These are phyloP conservation scores for Eptesicus fuscus DNA, from an alignment of 2,113 vertebrate genomes.

Conservation along the genomic window DNA sequence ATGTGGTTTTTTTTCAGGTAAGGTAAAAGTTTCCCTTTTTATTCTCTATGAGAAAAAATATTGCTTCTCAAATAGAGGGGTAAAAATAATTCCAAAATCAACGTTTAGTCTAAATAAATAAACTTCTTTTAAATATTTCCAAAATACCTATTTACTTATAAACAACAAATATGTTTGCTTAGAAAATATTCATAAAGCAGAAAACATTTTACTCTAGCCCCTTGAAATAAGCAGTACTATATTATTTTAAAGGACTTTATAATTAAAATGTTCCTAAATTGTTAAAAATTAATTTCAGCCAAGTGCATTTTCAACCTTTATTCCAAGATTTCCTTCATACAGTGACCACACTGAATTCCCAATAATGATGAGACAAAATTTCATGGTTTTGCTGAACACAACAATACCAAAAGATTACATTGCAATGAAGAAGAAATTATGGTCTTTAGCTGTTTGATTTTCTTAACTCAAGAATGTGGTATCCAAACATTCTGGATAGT, in stretches of 20 bases:
- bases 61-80: background rate
- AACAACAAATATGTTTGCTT: slow-evolving; percentile 9
- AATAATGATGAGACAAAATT: background rate
- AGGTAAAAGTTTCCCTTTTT: background rate
- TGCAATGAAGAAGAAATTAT: background rate
- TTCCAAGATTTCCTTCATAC: background rate
- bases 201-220: background rate
- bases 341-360: background rate
- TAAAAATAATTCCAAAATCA: slow-evolving; percentile 29
- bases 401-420: background rate
- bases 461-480: background rate
- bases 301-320: background rate
- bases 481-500: background rate
- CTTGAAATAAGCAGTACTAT: background rate
- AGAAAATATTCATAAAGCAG: background rate
- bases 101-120: background rate
- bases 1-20: background rate
- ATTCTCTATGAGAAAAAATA: background rate
- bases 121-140: background rate
- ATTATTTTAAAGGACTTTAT: slow-evolving; percentile 18
- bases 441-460: background rate
- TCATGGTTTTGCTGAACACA: background rate
- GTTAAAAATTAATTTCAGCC: background rate
- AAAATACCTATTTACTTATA: background rate
- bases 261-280: slow-evolving; percentile 23